These are phyloP conservation scores for Dryococelus australis DNA, from an alignment of 2,888 invertebrate species.

Conservation along the genomic window DNA sequence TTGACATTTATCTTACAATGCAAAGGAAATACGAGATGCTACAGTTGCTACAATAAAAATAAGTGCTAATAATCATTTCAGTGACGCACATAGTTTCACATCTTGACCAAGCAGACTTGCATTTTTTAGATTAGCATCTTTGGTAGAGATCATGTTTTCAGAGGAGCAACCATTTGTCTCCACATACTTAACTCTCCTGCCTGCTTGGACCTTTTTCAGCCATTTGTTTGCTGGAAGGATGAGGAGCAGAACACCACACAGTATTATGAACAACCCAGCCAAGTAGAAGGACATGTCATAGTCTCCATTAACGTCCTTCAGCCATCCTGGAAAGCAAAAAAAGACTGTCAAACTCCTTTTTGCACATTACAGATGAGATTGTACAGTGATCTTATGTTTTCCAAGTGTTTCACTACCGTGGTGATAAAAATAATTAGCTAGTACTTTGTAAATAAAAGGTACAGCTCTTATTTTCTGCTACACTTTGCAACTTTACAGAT, in stretches of 20 bases:
- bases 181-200: neutral
- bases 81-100: no score
- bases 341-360: neutral
- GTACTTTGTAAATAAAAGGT: no score
- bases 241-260: slow-evolving; percentile 73
- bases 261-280: slow-evolving; percentile 79
- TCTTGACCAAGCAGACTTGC: neutral
- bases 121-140: no score
- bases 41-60: neutral
- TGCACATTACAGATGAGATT: slow-evolving; percentile 32
- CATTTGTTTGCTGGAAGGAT: slow-evolving; percentile 57
- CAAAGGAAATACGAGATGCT: neutral
- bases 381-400: no score
- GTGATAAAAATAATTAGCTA: no score
- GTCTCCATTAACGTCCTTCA: slow-evolving; percentile 78
- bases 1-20: neutral
- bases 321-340: slow-evolving; percentile 69
- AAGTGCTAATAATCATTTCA: neutral
- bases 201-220: neutral
- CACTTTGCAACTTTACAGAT: no score
- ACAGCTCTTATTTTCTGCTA: no score
- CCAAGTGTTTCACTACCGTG: no score
- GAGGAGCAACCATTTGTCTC: neutral
- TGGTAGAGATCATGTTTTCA: neutral
- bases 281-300: slow-evolving; percentile 84